Percentiles rank a stretch among this genome's conserved stretches.
Conservation (phyloP, 2,888 invertebrate species). For the Orchesellides sinensis region DNA sequence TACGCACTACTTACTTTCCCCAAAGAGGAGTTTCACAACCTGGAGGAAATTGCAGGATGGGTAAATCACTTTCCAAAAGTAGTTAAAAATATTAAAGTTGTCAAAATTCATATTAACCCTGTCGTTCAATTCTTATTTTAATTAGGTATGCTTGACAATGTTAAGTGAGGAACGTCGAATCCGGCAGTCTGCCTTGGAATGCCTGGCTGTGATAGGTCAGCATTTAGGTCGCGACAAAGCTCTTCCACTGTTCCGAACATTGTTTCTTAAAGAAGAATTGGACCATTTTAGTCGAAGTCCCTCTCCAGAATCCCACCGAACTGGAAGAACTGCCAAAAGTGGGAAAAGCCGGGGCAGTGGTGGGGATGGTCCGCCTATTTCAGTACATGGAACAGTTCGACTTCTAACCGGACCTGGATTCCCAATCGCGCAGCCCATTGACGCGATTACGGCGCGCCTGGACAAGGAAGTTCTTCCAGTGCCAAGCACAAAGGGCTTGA, state of each 20-base stretch:
- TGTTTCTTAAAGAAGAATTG: constrained; percentile 47
- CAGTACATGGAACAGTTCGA: constrained; percentile 44
- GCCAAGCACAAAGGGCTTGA: constrained; percentile 59
- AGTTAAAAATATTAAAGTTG: background rate
- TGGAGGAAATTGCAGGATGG: constrained; percentile 77
- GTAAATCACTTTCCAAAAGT: constrained; percentile 69
- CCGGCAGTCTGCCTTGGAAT: constrained; percentile 87
- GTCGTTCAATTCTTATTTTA: background rate
- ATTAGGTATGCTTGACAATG: constrained; percentile 77
- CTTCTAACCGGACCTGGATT: constrained; percentile 49
- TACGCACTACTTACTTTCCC: constrained; percentile 88
- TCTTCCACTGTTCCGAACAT: constrained; percentile 40
- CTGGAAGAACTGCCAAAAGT: constrained; percentile 18
- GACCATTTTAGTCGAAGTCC: constrained; percentile 52
- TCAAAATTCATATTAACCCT: background rate
- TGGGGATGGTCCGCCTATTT: constrained; percentile 31
- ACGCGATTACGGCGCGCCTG: constrained; percentile 54
- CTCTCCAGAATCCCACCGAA: constrained; percentile 34
- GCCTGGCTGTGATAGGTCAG: constrained; percentile 87
- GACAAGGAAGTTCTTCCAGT: constrained; percentile 54
- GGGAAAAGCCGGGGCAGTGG: background rate
- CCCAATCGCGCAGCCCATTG: constrained; percentile 45
- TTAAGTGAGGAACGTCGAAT: constrained; percentile 85
- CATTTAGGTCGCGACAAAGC: constrained; percentile 53
- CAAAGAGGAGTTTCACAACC: constrained; percentile 83